phyloP scores from a whole-genome alignment of 2,113 vertebrate genomes.

The Colaptes auratus region DNA sequence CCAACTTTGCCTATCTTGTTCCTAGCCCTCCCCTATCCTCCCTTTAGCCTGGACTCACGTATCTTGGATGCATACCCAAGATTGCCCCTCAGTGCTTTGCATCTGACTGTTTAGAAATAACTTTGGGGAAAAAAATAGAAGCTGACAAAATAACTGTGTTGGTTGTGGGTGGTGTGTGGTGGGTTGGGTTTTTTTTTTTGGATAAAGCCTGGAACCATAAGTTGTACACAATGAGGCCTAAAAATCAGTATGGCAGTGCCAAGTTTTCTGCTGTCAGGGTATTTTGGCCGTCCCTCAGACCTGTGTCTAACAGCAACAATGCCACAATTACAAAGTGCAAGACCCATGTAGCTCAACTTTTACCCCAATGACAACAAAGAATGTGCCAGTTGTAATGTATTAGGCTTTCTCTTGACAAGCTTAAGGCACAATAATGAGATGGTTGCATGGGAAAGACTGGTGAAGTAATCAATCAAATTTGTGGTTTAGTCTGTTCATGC shows the following conservation, averaged over 20 bases:
- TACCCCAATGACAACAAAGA: slow-evolving; percentile 50
- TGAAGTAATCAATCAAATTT: slow-evolving; percentile 46
- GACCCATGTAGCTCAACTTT: slow-evolving; percentile 24
- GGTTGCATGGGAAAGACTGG: slow-evolving; percentile 33
- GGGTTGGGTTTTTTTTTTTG: slow-evolving; percentile 13
- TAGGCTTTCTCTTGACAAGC: slow-evolving; percentile 53
- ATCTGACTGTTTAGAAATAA: slow-evolving; percentile 48
- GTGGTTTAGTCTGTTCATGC: background rate
- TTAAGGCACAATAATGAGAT: slow-evolving; percentile 49
- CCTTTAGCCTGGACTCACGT: background rate
- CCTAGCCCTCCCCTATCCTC: background rate
- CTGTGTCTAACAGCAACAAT: slow-evolving; percentile 6
- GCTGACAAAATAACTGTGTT: background rate
- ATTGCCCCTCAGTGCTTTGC: slow-evolving; percentile 64
- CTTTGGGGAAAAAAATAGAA: slow-evolving; percentile 55
- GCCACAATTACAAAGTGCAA: background rate
- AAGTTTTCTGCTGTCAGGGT: slow-evolving; percentile 44
- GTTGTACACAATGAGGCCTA: background rate
- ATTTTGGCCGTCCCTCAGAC: slow-evolving; percentile 17
- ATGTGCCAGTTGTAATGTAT: slow-evolving; percentile 26
- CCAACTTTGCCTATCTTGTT: background rate
- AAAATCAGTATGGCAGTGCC: background rate
- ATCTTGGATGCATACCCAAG: background rate
- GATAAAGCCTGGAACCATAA: slow-evolving; percentile 60
- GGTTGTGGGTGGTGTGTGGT: background rate